phyloP scores from a whole-genome alignment of 2,888 invertebrate genomes.

The Beris chalybata region DNA sequence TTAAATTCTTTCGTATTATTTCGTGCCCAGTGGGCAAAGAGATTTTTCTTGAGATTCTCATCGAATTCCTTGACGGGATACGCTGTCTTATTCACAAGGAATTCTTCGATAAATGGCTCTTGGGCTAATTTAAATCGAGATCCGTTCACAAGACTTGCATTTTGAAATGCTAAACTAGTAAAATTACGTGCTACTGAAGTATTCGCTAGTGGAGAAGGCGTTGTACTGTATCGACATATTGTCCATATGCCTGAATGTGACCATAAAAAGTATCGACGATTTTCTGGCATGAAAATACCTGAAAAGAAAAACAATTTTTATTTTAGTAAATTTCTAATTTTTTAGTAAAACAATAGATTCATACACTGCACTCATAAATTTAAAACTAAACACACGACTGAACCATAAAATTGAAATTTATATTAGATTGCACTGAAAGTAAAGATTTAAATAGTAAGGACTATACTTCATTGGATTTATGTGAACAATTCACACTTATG shows the following conservation, averaged over 20 bases:
- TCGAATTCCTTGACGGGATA: conserved; percentile 45
- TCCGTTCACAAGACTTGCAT: conserved; percentile 45
- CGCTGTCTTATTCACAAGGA: not conserved
- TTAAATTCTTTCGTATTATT: conserved; percentile 50
- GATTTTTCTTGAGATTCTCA: conserved; percentile 47
- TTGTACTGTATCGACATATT: conserved; percentile 52
- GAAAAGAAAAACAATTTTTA: conserved; percentile 41
- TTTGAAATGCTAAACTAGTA: conserved; percentile 57
- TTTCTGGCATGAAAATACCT: conserved; percentile 63
- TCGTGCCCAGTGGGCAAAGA: conserved; percentile 54
- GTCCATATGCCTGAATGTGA: conserved; percentile 74
- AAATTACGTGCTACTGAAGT: conserved; percentile 61
- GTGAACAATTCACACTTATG: no score
- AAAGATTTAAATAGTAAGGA: no score
- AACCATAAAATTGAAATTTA: no score
- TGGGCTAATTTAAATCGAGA: conserved; percentile 47
- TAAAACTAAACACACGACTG: no score
- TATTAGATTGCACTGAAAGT: no score
- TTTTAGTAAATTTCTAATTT: no score
- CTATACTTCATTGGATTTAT: no score
- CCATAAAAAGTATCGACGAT: conserved; percentile 63
- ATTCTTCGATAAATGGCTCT: conserved; percentile 20
- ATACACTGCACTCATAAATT: no score
- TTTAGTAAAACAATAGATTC: no score
- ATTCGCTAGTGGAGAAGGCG: conserved; percentile 57